phyloP scores from a whole-genome alignment of 2,888 invertebrate genomes.

The Ophion ventricosus region DNA sequence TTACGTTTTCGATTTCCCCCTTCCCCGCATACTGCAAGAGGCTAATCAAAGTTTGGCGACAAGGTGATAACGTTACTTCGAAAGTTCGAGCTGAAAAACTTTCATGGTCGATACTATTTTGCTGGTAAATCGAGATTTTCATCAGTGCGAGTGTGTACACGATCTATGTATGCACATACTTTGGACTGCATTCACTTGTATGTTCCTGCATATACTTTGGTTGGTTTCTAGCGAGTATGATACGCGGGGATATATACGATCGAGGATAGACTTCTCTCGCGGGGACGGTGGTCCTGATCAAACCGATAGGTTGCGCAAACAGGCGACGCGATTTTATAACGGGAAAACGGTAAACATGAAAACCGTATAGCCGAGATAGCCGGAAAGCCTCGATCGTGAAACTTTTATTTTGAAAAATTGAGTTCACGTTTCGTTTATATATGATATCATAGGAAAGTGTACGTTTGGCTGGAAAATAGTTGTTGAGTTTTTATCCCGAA shows the following conservation, averaged over 20 bases:
- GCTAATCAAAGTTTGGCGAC: slow-evolving; percentile 26
- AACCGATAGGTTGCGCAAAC: slow-evolving; percentile 7
- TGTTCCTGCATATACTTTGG: not conserved
- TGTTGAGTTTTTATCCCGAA: not conserved
- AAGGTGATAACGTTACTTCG: slow-evolving; percentile 15
- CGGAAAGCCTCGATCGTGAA: slow-evolving; percentile 5
- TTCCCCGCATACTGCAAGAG: not conserved
- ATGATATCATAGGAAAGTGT: not conserved
- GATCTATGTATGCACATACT: slow-evolving; percentile 3
- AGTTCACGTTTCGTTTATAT: slow-evolving; percentile 8
- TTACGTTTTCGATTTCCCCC: not conserved
- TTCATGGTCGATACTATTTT: slow-evolving; percentile 27
- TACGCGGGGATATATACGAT: not conserved
- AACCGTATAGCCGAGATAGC: not conserved
- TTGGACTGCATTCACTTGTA: not conserved
- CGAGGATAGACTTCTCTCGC: not conserved
- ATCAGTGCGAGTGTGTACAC: not conserved
- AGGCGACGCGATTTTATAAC: slow-evolving; percentile 25
- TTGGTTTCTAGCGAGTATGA: not conserved
- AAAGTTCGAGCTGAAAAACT: not conserved
- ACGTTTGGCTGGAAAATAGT: not conserved
- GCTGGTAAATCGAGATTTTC: slow-evolving; percentile 15
- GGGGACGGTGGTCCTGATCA: slow-evolving; percentile 1
- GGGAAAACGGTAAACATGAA: slow-evolving; percentile 23
- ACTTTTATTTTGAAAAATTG: slow-evolving; percentile 28